Evolutionary conservation across 2,797 vertebrate species (phyloP), one percentile per base, ranked within the genome.

Genomic region (Melanotaenia maccullochi): DNA sequence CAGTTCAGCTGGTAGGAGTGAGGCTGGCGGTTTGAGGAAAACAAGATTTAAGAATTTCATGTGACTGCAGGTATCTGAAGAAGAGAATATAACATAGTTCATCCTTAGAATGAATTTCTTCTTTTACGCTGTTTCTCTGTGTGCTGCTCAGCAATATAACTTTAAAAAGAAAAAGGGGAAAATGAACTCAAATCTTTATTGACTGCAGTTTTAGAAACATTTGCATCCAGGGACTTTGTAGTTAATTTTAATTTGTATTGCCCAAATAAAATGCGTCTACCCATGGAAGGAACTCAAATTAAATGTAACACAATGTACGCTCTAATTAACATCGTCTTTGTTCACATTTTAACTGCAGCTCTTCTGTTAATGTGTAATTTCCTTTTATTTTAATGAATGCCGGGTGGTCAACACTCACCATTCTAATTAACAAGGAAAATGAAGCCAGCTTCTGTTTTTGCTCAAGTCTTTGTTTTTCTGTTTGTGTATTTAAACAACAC

Each of bases 341-440:
- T 64, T 80, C 60, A 12, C 33, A 28, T 61, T 81, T 79, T 83
- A 84, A 84, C 80, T 73, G 63, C 56, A 55, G 65, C 68, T 12
- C 25, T 64, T 38, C 54, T 28, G 52, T 65, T 67, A 24, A 81
- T 67, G 62, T 75, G 16, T 22, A 70, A 83, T 81, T 49, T 56
- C 73, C 75, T 73, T 78, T 36, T 76, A 42, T 36, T 76, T 76
- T 63, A 71, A 73, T 76, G 1, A 76, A 52, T 30, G 60, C 67
- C 42, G 70, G 54, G 40, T 76, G 42, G 65, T 71, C 71, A 61
- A 32, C 11, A 13, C 40, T 60, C 2, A 4, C 4, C 3, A 3
- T 44, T 55, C 24, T 16, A 22, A 59, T 75, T 67, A 68, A 68
- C 35, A 56, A 52, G 0, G 52, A n/a, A 72, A 68, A 78, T 33